Evolutionary conservation across 2,797 vertebrate species (phyloP), one percentile per base, ranked within the genome.

Genomic region (Moxostoma hubbsi): DNA sequence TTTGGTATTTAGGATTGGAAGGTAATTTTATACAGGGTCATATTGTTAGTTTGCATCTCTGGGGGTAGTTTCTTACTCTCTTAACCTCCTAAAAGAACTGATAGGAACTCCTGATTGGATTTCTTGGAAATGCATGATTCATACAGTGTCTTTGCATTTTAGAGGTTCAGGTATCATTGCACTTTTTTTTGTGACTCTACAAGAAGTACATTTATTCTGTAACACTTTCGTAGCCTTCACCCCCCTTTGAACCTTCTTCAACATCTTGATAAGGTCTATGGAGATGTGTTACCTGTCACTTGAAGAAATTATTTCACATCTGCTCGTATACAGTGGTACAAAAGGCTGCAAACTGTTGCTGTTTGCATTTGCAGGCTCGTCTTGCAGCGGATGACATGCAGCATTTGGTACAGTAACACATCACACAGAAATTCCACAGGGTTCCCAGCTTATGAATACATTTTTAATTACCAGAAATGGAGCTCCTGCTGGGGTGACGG

Each of bases 391-490:
- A 82, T 82, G 84, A 81, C 68, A 74, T 57, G 62, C 67, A 36
- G 58, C 79, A 70, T 49, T 73, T 65, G 57, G 68, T 79, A 79
- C 74, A 82, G 83, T 69, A 77, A 80, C 77, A 83, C 78, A 84
- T 86, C 83, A 84, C 62, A 80, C 70, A 78, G 49, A 70, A 51
- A 68, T 49, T 55, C 82, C 64, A 62, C 57, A 68, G 58, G 61
- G 85, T 36, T 12, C 75, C 55, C 24, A 45, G 75, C 79, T 81
- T 79, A 73, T 79, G 68, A 79, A 88, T 86, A 57, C 75, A 85
- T 86, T 85, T 88, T 86, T 86, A 86, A 88, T 88, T 81, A 83
- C 61, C 74, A 78, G 77, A 84, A 84, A 81, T 18, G 63, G 73
- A 86, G 73, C 58, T 66, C 82, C 81, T 64, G 79, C 75, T 81